Conservation (phyloP, 1,140 invertebrate genomes). For the Aphelenchoides fujianensis region DNA sequence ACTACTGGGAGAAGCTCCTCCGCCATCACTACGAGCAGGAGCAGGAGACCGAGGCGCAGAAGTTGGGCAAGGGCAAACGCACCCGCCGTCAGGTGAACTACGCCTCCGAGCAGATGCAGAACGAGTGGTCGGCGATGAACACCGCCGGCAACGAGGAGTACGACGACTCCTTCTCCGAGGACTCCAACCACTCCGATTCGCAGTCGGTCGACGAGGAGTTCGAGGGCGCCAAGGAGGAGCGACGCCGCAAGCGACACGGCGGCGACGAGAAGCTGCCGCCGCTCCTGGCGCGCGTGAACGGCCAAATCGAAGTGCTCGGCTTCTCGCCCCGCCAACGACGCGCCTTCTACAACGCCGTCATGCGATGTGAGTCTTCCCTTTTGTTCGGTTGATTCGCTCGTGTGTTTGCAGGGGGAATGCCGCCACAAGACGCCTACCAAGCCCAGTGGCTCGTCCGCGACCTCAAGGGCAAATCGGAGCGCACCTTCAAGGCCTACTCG, state of each 20-base stretch:
- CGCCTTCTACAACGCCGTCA: conserved; percentile 97
- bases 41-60: conserved; percentile 88
- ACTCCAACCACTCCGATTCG: conserved; percentile 31
- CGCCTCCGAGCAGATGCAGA: conserved; percentile 58
- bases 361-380: too few relatives aligned
- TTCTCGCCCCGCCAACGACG: conserved; percentile 97
- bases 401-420: too few relatives aligned
- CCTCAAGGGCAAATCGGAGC: conserved; percentile 86
- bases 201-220: conserved; percentile 71
- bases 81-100: conserved; percentile 76
- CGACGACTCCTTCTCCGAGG: conserved; percentile 9
- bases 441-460: conserved; percentile 78
- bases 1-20: conserved; percentile 97
- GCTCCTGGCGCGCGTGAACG: conserved; percentile 87
- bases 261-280: conserved; percentile 97
- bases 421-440: conserved; percentile 95
- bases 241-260: background rate
- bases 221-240: conserved; percentile 72
- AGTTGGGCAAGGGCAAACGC: conserved; percentile 79
- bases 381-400: too few relatives aligned
- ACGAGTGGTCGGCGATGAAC: conserved; percentile 49
- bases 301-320: conserved; percentile 97
- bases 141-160: conserved; percentile 27
- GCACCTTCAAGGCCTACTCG: conserved; percentile 96
- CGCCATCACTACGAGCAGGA: conserved; percentile 99